Base-by-base conservation (phyloP, 2,113 vertebrate genomes). In the Solenodon paradoxus region DNA sequence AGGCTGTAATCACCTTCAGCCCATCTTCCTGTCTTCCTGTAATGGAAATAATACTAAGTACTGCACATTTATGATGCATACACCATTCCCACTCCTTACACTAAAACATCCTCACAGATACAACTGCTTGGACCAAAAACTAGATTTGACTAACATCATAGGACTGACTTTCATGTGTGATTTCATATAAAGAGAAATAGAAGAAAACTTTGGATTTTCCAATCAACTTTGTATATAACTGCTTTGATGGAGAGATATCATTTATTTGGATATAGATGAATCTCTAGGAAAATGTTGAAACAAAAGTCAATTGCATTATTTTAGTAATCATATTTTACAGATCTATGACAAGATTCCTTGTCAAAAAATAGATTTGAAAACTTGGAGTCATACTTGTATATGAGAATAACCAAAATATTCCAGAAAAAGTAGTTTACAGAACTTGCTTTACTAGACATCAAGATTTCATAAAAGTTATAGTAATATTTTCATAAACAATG, bases 361-460 rank as follows among this genome's bases (percentile, higher is more conserved):
- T 38, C 82, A 68, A 53, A 95, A 89, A 88, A 95, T 72, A 93
- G 59, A 80, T 92, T 38, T 84, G 28, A 90, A 88, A 32, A 80
- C 30, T 32, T 84, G 19, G 30, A 90, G 17, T 10, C 69, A 74
- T 66, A 82, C 68, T 82, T 61, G 10, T 75, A 78, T 53, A 61
- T 45, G 55, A 81, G 53, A 71, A 96, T 28, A 11, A 69, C 0
- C 20, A n/a, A 74, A 71, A 40, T 24, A 61, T 87, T 51, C 28
- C 63, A 71, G n/a, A 84, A 84, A 51, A 72, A 49, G 2, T 26
- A 66, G 5, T 2, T 40, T 3, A 28, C 40, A 71, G 32, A 71
- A 79, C 4, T 61, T 51, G 20, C 45, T 15, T 28, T 71, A 49
- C 53, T n/a, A 63, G 57, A 69, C 24, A 24, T 17, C 26, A 86